phyloP scores from a whole-genome alignment of 2,797 vertebrate species.

The Ibycter americanus region DNA sequence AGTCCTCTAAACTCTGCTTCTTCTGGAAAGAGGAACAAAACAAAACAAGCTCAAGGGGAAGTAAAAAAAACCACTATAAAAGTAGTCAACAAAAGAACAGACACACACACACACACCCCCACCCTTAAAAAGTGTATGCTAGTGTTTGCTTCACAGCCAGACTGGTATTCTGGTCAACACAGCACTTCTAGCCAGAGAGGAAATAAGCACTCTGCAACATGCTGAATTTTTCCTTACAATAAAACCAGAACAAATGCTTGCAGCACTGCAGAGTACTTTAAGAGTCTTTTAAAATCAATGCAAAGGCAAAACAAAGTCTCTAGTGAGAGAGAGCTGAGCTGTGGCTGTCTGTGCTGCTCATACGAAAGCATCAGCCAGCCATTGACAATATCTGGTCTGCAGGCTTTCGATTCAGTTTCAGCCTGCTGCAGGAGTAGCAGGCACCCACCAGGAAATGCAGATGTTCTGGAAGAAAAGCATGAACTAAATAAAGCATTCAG shows the following conservation, averaged over 20 bases:
- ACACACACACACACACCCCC: not conserved
- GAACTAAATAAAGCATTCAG: not conserved
- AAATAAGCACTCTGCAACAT: slow-evolving; percentile 3
- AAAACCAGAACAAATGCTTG: not conserved
- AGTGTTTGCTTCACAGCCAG: not conserved
- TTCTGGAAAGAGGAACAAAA: not conserved
- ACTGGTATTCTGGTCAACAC: not conserved
- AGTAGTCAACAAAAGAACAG: not conserved
- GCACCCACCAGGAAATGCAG: slow-evolving; percentile 27
- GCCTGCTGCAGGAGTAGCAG: not conserved
- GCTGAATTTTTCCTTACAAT: not conserved
- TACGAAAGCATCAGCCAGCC: not conserved
- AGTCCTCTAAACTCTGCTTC: not conserved
- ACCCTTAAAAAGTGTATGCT: not conserved
- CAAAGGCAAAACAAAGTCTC: not conserved
- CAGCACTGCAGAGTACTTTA: not conserved
- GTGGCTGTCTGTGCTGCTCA: not conserved
- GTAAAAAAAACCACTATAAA: not conserved
- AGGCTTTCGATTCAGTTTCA: not conserved
- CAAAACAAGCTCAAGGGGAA: not conserved
- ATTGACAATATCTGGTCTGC: not conserved
- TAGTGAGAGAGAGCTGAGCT: not conserved
- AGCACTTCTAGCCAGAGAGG: not conserved
- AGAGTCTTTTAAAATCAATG: not conserved
- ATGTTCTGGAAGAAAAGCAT: not conserved